Conservation (phyloP, 2,113 vertebrate genomes). For the Bothrops jararaca region DNA sequence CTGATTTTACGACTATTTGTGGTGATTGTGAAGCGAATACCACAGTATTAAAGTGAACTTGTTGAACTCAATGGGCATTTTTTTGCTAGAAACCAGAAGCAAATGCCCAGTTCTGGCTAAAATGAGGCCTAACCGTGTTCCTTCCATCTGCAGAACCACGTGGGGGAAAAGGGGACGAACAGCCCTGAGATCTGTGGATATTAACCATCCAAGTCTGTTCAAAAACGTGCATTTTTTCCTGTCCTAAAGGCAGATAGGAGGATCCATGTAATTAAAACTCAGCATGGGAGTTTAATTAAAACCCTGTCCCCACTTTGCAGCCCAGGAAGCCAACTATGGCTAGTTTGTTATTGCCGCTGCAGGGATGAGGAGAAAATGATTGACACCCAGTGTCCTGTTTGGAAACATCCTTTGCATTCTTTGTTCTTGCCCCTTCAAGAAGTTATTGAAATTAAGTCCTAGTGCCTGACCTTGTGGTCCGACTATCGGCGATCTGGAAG, state of each 20-base stretch:
- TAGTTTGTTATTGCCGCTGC: background rate
- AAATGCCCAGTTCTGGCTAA: background rate
- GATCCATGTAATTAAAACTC: constrained; percentile 3
- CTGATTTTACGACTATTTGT: background rate
- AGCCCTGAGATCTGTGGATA: background rate
- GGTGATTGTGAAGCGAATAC: background rate
- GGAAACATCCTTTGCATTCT: background rate
- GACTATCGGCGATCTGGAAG: background rate
- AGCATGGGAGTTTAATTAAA: background rate
- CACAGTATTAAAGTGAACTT: background rate
- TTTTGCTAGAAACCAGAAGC: background rate
- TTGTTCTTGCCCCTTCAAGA: background rate
- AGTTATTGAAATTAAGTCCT: background rate
- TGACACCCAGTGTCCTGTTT: background rate
- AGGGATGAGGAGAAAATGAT: background rate
- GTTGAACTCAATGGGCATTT: background rate
- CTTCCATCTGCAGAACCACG: background rate
- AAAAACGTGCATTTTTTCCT: background rate
- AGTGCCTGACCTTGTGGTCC: background rate
- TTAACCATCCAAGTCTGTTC: background rate
- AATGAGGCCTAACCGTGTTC: background rate
- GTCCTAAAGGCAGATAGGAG: background rate
- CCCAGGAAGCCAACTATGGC: background rate
- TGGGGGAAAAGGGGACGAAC: background rate
- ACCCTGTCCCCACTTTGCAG: background rate